Percentiles rank a stretch among this genome's conserved stretches.
phyloP scores from a whole-genome alignment of 1,140 invertebrate genomes.

The Drosophila parabipectinata region DNA sequence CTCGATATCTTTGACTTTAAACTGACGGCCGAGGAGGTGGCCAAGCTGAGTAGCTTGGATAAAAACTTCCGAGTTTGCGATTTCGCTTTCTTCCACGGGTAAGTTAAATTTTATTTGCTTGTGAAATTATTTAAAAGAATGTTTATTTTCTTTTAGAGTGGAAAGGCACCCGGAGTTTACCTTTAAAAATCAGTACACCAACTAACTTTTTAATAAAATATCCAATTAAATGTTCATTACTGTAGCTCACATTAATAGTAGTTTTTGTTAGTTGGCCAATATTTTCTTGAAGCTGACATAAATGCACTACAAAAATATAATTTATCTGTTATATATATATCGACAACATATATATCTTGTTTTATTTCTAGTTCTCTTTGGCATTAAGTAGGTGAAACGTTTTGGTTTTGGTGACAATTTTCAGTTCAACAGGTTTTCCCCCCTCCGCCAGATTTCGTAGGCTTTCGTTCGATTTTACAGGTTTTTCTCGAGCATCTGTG shows the following conservation, averaged over 20 bases:
- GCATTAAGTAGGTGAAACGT: constrained; percentile 60
- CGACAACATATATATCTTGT: constrained; percentile 1
- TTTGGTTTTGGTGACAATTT: constrained; percentile 71
- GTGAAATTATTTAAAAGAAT: constrained; percentile 20
- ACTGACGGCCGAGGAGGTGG: constrained; percentile 85
- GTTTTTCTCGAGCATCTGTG: constrained; percentile 15
- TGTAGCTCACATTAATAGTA: not conserved
- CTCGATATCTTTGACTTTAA: constrained; percentile 88
- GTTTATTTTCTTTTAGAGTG: constrained; percentile 86
- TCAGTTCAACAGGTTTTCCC: constrained; percentile 72
- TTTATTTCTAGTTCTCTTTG: constrained; percentile 37
- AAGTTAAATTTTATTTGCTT: constrained; percentile 13
- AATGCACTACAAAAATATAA: constrained; percentile 9
- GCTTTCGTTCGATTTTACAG: constrained; percentile 8
- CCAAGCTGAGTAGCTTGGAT: constrained; percentile 86
- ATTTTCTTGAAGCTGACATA: no score
- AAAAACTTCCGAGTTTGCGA: constrained; percentile 88
- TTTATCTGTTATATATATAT: not conserved
- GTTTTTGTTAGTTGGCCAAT: not conserved
- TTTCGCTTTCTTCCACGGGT: constrained; percentile 86
- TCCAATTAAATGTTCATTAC: not conserved
- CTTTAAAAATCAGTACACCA: constrained; percentile 73
- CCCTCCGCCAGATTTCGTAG: constrained; percentile 1
- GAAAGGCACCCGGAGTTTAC: constrained; percentile 88
- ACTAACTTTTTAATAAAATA: constrained; percentile 33